Evolutionary conservation across 2,888 invertebrate species (phyloP).

Genomic region (Abrostola tripartita): DNA sequence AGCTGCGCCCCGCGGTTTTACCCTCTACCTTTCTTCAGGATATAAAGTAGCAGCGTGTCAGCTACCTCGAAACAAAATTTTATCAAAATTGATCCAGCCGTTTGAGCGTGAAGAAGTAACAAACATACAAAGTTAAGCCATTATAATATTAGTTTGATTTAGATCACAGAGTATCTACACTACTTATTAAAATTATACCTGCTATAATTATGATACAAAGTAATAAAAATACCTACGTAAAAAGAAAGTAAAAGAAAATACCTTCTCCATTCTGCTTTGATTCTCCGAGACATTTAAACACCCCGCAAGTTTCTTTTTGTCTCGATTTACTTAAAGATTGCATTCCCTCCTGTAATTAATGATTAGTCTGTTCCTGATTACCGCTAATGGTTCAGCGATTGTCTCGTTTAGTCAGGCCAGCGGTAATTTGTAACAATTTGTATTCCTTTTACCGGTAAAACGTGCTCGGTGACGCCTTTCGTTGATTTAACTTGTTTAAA

Average conservation of each 20-base stretch:
- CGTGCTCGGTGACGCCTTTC: conserved; percentile 14
- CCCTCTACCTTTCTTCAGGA: too few relatives aligned
- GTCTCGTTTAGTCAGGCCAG: conserved; percentile 63
- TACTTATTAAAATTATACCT: too few relatives aligned
- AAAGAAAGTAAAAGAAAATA: background rate
- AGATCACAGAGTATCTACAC: too few relatives aligned
- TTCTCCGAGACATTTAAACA: conserved; percentile 41
- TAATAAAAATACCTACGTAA: too few relatives aligned
- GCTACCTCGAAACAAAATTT: too few relatives aligned
- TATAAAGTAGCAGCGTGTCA: too few relatives aligned
- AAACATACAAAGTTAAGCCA: too few relatives aligned
- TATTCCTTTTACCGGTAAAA: conserved; percentile 24
- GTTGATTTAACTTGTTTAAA: conserved; percentile 5
- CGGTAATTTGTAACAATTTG: conserved; percentile 58
- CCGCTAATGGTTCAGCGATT: conserved; percentile 69
- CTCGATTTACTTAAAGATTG: conserved; percentile 81
- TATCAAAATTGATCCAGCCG: too few relatives aligned
- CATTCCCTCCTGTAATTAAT: conserved; percentile 76
- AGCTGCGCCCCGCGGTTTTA: too few relatives aligned
- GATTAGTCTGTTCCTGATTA: conserved; percentile 80
- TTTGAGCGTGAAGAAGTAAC: too few relatives aligned
- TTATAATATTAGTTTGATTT: too few relatives aligned
- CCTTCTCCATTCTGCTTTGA: conserved; percentile 24
- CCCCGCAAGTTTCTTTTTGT: conserved; percentile 69
- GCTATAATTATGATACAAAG: too few relatives aligned